Conservation (phyloP, 2,888 invertebrate genomes). For the Lycia hirtaria region DNA sequence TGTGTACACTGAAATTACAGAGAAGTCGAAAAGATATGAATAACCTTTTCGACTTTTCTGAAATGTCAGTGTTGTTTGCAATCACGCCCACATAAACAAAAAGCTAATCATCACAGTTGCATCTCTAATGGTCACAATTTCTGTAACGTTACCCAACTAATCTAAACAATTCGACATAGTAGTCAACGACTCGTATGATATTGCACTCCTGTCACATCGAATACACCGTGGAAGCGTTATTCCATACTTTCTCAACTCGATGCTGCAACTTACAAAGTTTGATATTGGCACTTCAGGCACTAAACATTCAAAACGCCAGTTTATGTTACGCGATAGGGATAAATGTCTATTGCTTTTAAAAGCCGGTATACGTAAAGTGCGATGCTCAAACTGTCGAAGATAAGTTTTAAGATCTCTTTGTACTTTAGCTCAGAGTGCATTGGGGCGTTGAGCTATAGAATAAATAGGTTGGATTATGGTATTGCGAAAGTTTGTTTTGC, state of each 20-base stretch:
- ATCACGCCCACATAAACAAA: background rate
- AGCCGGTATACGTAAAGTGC: conserved; percentile 36
- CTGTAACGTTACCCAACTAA: background rate
- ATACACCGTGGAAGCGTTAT: conserved; percentile 40
- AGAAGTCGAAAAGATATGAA: too few species aligned
- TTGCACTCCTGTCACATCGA: conserved; percentile 14
- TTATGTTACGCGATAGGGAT: conserved; percentile 45
- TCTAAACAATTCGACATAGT: background rate
- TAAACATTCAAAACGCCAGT: conserved; percentile 53
- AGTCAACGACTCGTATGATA: conserved; percentile 10
- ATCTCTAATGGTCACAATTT: background rate
- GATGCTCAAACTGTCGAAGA: conserved; percentile 34
- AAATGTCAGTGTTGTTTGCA: too few species aligned
- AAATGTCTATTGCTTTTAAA: conserved; percentile 49
- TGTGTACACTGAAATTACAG: too few species aligned
- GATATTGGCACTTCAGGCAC: conserved; percentile 44
- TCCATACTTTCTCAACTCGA: conserved; percentile 58
- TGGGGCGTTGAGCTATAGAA: conserved; percentile 24
- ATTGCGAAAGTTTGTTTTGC: conserved; percentile 4
- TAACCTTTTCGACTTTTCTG: too few species aligned
- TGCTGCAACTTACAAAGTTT: conserved; percentile 58
- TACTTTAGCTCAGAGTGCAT: conserved; percentile 31
- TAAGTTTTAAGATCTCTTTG: conserved; percentile 35
- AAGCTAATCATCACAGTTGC: background rate
- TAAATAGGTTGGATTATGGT: conserved; percentile 31